phyloP scores from a whole-genome alignment of 2,888 invertebrate species.

The Melieria crassipennis region DNA sequence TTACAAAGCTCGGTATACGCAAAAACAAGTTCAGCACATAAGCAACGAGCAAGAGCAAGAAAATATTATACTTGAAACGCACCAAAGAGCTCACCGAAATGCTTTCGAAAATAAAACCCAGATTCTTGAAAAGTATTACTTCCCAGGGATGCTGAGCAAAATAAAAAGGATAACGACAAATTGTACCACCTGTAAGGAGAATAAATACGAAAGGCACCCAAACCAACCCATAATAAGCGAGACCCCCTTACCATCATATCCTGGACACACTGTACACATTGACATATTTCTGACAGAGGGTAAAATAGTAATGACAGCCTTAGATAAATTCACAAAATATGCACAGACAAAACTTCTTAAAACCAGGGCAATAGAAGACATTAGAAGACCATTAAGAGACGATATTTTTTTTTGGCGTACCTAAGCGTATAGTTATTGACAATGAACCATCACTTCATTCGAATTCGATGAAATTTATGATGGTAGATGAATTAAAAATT shows the following conservation, averaged over 20 bases:
- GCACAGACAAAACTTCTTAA: conserved; percentile 28
- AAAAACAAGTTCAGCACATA: too few species aligned
- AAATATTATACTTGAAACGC: too few species aligned
- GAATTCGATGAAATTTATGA: conserved; percentile 35
- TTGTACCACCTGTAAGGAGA: too few species aligned
- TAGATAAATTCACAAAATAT: conserved; percentile 41
- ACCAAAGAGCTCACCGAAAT: too few species aligned
- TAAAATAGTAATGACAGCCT: conserved; percentile 28
- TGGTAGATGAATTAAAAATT: conserved; percentile 40
- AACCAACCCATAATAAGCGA: too few species aligned
- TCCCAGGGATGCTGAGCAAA: too few species aligned
- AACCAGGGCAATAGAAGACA: conserved; percentile 33
- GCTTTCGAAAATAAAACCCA: too few species aligned
- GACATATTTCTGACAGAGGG: conserved; percentile 37
- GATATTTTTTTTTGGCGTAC: conserved; percentile 39
- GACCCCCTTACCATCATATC: conserved; percentile 36
- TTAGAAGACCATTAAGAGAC: conserved; percentile 36
- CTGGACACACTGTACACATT: conserved; percentile 39
- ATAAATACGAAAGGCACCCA: too few species aligned
- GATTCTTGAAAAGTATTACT: too few species aligned
- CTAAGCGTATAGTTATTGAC: conserved; percentile 41
- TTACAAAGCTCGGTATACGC: too few species aligned
- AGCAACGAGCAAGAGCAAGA: too few species aligned
- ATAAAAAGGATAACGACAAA: too few species aligned
- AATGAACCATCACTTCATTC: conserved; percentile 43